Base-by-base conservation (phyloP, 2,797 vertebrate genomes). In the Buceros bicornis region DNA sequence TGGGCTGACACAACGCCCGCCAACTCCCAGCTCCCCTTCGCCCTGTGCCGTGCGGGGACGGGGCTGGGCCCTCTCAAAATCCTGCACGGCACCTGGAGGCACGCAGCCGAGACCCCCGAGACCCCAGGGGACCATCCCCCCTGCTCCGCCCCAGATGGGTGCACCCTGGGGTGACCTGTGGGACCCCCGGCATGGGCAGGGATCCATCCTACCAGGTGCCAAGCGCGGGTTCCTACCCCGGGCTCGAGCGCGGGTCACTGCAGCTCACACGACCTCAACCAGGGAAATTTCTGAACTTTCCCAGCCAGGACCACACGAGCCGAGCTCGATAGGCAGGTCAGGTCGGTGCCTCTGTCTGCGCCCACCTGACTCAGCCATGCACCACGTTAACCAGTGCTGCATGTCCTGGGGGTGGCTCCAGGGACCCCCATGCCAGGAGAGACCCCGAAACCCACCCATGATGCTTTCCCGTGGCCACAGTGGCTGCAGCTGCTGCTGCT, bases 21-120 rank as follows among this genome's bases (percentile, higher is more conserved):
- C 91, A 94, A 65, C 93, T 96, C 96, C 90, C 95, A 53, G 94
- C 77, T 89, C 71, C 80, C 62, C 82, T 53, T 76, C 60, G 4
- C 89, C 74, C 82, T 25, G 31, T 12, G 31, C 4, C 0, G 45
- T 13, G 33, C 26, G 5, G 42, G 58, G 26, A 51, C 56, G 13
- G 35, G 8, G 61, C 82, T 29, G 69, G 62, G 6, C 4, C 81
- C 40, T 87, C 92, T 89, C 66, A 12, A 74, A 66, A 43, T 1
- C 21, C 88, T 5, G 29, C 84, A 13, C 0, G 2, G 31, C 25
- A 11, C 8, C 16, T 9, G 80, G 74, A 56, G 50, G 7, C 37
- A 16, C 53, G 72, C 26, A 2, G 66, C 76, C 1, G 3, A 42
- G 50, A 8, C 37, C 58, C n/a, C 40, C 4, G 2, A 3, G 37